phyloP scores from a whole-genome alignment of 2,797 vertebrate species.

The Anomalospiza imberbis region DNA sequence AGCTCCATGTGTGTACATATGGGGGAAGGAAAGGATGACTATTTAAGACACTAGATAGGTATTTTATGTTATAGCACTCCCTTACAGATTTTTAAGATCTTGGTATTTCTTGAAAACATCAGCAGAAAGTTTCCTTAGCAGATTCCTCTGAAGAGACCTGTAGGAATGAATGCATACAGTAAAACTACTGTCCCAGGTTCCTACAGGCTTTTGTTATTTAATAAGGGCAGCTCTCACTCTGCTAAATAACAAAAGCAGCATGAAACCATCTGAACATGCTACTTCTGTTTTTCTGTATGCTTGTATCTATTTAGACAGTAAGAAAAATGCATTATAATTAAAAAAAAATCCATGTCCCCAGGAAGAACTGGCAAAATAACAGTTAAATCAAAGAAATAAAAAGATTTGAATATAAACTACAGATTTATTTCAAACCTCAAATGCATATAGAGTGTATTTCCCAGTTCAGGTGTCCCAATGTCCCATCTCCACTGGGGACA shows the following conservation, averaged over 20 bases:
- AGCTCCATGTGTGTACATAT: neutral
- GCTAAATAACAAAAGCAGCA: neutral
- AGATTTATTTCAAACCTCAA: neutral
- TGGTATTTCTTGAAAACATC: conserved; percentile 84
- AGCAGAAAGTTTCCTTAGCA: conserved; percentile 81
- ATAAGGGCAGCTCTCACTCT: neutral
- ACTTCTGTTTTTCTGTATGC: neutral
- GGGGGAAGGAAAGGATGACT: neutral
- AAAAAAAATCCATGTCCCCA: neutral
- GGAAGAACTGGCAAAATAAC: neutral
- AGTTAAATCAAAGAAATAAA: neutral
- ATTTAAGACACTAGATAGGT: neutral
- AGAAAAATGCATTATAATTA: neutral
- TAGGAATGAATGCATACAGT: conserved; percentile 20
- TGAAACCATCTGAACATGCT: neutral
- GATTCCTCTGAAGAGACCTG: conserved; percentile 90
- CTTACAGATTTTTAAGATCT: conserved; percentile 91
- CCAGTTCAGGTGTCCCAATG: neutral
- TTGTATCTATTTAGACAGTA: neutral
- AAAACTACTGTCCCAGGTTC: neutral
- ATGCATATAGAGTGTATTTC: neutral
- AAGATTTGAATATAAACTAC: neutral
- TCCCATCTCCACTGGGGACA: neutral
- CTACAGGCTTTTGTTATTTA: neutral
- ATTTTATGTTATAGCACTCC: neutral